Percentiles rank a stretch among this genome's conserved stretches.
phyloP scores from a whole-genome alignment of 2,113 vertebrate genomes.

The Passer montanus region DNA sequence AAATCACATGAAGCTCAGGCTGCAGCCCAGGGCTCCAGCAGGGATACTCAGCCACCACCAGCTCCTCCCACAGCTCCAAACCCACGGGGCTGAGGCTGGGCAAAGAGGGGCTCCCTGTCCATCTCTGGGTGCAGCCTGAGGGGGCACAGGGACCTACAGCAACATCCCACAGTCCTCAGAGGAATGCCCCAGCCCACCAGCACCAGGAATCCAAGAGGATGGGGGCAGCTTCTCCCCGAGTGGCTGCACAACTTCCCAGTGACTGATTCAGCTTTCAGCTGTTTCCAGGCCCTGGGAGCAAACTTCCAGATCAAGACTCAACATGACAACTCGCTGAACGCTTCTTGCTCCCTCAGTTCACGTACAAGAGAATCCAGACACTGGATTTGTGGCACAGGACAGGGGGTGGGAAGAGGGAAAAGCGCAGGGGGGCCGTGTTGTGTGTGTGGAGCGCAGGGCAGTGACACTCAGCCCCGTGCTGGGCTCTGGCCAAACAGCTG shows the following conservation, averaged over 20 bases:
- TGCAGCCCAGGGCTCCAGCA: background rate
- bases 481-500: slow-evolving; percentile 32
- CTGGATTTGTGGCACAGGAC: rapidly evolving
- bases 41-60: rapidly evolving
- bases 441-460: background rate
- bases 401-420: background rate
- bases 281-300: background rate
- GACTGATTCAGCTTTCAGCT: background rate
- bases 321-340: rapidly evolving
- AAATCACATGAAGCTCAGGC: background rate
- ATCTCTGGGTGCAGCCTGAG: background rate
- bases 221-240: background rate
- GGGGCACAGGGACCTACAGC: background rate
- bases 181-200: background rate
- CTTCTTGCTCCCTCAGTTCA: background rate
- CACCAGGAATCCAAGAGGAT: rapidly evolving
- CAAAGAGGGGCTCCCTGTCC: background rate
- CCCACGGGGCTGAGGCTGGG: background rate
- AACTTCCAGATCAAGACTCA: background rate
- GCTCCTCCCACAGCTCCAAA: background rate
- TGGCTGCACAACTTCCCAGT: rapidly evolving
- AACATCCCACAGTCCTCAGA: background rate
- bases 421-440: rapidly evolving
- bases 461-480: background rate
- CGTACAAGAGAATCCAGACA: rapidly evolving